Conservation (phyloP, 2,888 invertebrate species). For the Acronicta alni region DNA sequence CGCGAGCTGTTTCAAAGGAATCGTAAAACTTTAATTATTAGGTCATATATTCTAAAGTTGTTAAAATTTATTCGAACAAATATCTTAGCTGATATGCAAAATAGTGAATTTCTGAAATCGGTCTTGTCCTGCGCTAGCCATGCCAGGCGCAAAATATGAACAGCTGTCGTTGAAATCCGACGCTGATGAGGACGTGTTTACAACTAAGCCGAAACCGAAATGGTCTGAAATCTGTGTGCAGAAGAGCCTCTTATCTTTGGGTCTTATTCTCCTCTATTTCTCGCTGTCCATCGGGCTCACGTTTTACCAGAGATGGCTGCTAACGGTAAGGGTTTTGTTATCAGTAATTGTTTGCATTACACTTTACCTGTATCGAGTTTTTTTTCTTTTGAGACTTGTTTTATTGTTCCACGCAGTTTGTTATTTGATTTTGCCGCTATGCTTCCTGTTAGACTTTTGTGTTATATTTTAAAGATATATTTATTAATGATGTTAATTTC, state of each 20-base stretch:
- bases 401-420: conserved; percentile 18
- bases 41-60: conserved; percentile 40
- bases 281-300: conserved; percentile 97
- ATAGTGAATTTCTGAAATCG: conserved; percentile 58
- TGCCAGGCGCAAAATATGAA: conserved; percentile 84
- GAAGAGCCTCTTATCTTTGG: conserved; percentile 78
- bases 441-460: not conserved
- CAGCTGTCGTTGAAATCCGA: conserved; percentile 84
- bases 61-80: conserved; percentile 31
- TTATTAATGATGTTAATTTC: too few relatives aligned
- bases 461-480: too few relatives aligned
- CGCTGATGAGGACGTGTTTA: conserved; percentile 78
- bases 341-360: conserved; percentile 34
- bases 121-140: conserved; percentile 64
- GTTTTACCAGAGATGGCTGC: conserved; percentile 98
- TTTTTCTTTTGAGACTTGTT: conserved; percentile 18
- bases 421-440: conserved; percentile 21
- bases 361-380: conserved; percentile 17
- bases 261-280: conserved; percentile 95
- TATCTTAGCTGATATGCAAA: conserved; percentile 74
- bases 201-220: conserved; percentile 75
- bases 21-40: conserved; percentile 36
- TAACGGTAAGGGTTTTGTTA: conserved; percentile 90
- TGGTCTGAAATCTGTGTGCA: conserved; percentile 81
- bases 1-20: conserved; percentile 1